phyloP scores from a whole-genome alignment of 2,113 vertebrate species.

The Amazona guildingii region DNA sequence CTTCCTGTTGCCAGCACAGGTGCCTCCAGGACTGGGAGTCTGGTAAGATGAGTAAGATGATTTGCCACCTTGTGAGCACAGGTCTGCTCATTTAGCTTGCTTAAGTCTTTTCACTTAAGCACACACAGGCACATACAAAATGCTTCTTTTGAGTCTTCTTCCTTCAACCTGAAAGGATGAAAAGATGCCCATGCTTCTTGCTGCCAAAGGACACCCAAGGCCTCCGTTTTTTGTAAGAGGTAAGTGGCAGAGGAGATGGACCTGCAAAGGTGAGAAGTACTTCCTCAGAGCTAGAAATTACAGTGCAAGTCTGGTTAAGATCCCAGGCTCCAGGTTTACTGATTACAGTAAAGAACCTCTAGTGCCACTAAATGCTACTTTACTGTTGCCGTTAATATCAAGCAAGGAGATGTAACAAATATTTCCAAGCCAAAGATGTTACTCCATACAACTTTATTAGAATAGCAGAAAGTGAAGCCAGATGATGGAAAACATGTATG shows the following conservation, averaged over 20 bases:
- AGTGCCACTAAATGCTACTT: not conserved
- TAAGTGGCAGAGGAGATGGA: not conserved
- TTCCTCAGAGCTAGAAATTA: not conserved
- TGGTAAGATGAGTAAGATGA: not conserved
- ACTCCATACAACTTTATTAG: not conserved
- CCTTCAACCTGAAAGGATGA: not conserved
- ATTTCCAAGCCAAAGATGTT: not conserved
- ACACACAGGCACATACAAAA: not conserved
- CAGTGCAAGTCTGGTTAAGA: not conserved
- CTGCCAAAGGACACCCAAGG: not conserved
- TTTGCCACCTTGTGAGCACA: rapidly evolving
- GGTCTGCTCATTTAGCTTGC: not conserved
- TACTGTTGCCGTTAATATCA: not conserved
- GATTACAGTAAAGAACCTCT: not conserved
- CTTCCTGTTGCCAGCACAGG: not conserved
- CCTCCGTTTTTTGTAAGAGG: not conserved
- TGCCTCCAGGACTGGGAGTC: not conserved
- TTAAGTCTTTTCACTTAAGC: not conserved
- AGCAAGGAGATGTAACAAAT: not conserved
- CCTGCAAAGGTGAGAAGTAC: not conserved
- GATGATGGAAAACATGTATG: not conserved
- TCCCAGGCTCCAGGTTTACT: not conserved
- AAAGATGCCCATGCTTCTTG: not conserved
- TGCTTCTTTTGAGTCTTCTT: not conserved
- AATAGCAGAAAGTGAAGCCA: not conserved